Base-by-base conservation (phyloP, 1,140 invertebrate genomes). In the Doryteuthis pealeii region DNA sequence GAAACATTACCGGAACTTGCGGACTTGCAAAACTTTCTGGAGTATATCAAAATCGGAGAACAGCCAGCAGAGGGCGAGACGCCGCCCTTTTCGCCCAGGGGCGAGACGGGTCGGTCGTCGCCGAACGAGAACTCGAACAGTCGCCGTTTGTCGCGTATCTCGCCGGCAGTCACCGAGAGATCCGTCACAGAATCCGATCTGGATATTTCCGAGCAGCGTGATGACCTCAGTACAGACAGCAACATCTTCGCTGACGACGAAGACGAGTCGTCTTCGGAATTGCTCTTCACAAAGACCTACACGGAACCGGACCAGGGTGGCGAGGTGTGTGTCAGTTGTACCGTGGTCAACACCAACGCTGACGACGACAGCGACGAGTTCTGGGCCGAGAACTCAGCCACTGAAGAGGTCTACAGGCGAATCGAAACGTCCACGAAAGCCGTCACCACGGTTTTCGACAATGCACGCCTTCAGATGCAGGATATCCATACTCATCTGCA, bases 231-330 rank as follows among this genome's bases (percentile, higher is more conserved):
- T 40, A 80, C 79, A 49, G 80, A 80, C 12, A 79, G 81, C 62
- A 79, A 78, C 66, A 77, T 83, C 77, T 80, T 82, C 40, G 83
- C 83, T 15, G 83, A 84, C 70, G 83, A 84, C 68, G 83, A 84
- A 43, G 83, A 78, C 26, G 83, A 84, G 30, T 80, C 77, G 28
- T 70, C 76, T 2, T 74, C 77, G 4, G 81, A 82, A 45, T 72
- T 82, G 28, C 26, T 82, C 18, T 81, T 81, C 71, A 78, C 74
- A 35, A 75, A 77, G 26, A 80, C 79, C 14, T 82, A 82, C 75
- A 78, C 76, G 0, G 80, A 82, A 43, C 74, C 77, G 0, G 74
- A 76, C 22, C 74, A 72, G 58, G 71, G 72, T 10, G 72, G 70
- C n/a, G 79, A 81, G 33, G 78, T 81, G 26, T 73, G 81, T 18